Evolutionary conservation across 2,113 vertebrate genomes (phyloP).

Genomic region (Erythrocercus mccallii): DNA sequence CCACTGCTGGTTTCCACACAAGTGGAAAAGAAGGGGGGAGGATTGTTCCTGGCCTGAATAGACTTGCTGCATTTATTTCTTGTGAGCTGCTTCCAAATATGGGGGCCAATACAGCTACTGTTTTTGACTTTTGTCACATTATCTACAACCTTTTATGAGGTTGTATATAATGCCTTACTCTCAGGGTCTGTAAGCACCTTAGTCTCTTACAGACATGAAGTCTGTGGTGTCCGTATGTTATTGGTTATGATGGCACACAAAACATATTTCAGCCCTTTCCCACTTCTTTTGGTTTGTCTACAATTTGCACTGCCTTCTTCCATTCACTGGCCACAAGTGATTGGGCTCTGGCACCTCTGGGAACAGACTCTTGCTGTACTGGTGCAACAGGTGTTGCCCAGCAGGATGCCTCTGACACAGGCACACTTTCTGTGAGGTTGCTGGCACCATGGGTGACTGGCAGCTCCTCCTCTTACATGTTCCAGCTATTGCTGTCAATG

Average conservation of each 20-base stretch:
- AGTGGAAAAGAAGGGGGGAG: background rate
- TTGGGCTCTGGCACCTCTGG: background rate
- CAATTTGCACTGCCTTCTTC: background rate
- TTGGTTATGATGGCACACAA: background rate
- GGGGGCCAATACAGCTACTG: background rate
- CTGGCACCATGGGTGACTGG: background rate
- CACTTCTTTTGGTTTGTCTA: background rate
- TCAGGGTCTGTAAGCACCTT: background rate
- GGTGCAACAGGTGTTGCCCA: background rate
- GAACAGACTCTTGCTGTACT: background rate
- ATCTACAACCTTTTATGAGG: background rate
- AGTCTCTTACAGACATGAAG: background rate
- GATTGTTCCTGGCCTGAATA: background rate
- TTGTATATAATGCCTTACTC: background rate
- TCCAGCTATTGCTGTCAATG: background rate
- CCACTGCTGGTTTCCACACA: background rate
- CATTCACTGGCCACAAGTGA: background rate
- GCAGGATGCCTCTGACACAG: background rate
- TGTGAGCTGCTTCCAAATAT: background rate
- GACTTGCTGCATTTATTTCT: background rate
- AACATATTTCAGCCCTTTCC: background rate
- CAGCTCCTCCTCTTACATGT: background rate
- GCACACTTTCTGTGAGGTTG: background rate
- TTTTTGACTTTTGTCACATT: background rate
- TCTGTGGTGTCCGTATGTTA: background rate